Base-by-base conservation (phyloP, 2,113 vertebrate species). In the Tretioscincus oriximinensis region DNA sequence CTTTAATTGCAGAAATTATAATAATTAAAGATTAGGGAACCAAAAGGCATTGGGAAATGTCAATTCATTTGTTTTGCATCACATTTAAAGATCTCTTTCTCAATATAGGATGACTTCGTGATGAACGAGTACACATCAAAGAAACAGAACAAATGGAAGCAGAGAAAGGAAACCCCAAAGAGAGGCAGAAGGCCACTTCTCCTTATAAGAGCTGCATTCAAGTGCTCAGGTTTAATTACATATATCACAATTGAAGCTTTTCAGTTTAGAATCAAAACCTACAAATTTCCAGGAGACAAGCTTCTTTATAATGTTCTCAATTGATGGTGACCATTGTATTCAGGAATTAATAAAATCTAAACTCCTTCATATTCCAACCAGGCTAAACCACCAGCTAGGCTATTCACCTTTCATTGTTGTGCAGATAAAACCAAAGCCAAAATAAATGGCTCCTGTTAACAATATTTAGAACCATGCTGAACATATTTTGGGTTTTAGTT, bases 1-100 rank as follows among this genome's bases (percentile, higher is more conserved):
- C 31, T 51, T 0, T 65, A 71, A 85, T 88, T 74, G 49, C 49
- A 78, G 79, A 77, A 73, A 73, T 88, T 85, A 80, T n/a, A 85
- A 86, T 81, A 83, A 87, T 66, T 29, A n/a, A 87, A 90, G 73
- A 83, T 81, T 83, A 89, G 88, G 10, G 11, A 45, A 84, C 20
- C 29, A 79, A 87, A 81, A 29, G 12, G n/a, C 45, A 85, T 66
- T 28, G 79, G 63, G 73, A 77, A 1, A 18, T 88, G 86, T 78
- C 51, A 80, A 49, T 87, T 72, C 73, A 77, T 81, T 84, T 89
- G 73, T 85, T 87, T 89, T 82, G 41, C 6, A 79, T 29, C 24
- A 80, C 10, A 78, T 73, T 26, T 87, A 54, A 22, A 9, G 66
- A 79, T n/a, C 1, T 74, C 1, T 68, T 80, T 29, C 54, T 58